These are phyloP conservation scores for Scomberomorus guttatus DNA, from an alignment of 2,797 vertebrate genomes.

Conservation along the genomic window DNA sequence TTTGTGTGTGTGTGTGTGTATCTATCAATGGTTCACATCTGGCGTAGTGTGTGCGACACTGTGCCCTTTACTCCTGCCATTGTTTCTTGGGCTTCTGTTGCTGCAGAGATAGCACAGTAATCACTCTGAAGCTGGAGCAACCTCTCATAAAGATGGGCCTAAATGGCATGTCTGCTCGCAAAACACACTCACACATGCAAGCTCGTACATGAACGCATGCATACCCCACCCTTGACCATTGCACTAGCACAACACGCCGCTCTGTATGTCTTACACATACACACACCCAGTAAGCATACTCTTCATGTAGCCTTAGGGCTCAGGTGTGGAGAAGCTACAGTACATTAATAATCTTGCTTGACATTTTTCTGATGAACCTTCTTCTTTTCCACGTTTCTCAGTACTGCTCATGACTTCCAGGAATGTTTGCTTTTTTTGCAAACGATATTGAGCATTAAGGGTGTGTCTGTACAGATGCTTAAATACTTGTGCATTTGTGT, in stretches of 20 bases:
- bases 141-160: conserved; percentile 65
- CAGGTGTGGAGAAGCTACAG: conserved; percentile 15
- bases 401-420: conserved; percentile 39
- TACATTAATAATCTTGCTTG: conserved; percentile 11
- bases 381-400: conserved; percentile 12
- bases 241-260: not conserved
- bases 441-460: conserved; percentile 19
- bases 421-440: conserved; percentile 14
- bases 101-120: conserved; percentile 62
- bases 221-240: conserved; percentile 59
- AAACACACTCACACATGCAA: conserved; percentile 24
- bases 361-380: conserved; percentile 27
- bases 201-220: conserved; percentile 14
- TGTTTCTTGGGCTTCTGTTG: conserved; percentile 59
- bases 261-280: conserved; percentile 5
- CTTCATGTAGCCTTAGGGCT: conserved; percentile 47
- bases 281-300: conserved; percentile 34
- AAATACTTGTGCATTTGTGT: not conserved
- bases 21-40: conserved; percentile 36
- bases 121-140: conserved; percentile 14
- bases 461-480: conserved; percentile 33
- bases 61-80: conserved; percentile 52
- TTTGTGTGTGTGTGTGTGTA: conserved; percentile 27
- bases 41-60: conserved; percentile 25
- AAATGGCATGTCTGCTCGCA: conserved; percentile 30